These are phyloP conservation scores for Microtus pennsylvanicus DNA, from an alignment of 2,113 vertebrate genomes.

Conservation along the genomic window DNA sequence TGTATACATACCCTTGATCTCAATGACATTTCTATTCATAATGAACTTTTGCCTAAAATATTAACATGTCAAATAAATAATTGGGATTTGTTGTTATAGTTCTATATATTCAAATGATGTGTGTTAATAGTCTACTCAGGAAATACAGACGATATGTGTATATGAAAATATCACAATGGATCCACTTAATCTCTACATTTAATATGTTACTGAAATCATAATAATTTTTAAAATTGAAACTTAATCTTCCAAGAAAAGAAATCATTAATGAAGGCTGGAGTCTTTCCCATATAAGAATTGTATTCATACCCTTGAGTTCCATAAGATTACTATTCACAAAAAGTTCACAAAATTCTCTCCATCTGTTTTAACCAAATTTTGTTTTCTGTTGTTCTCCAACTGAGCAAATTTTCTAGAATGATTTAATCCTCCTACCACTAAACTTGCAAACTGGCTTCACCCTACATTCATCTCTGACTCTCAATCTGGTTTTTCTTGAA, in stretches of 20 bases:
- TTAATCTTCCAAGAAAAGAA: neutral
- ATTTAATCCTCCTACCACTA: slow-evolving; percentile 22
- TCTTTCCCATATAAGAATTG: neutral
- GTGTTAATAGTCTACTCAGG: neutral
- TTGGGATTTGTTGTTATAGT: neutral
- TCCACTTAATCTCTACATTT: neutral
- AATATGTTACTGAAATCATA: neutral
- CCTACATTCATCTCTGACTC: slow-evolving; percentile 15
- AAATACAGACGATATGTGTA: neutral
- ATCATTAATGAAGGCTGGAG: neutral
- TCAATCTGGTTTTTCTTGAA: slow-evolving; percentile 23
- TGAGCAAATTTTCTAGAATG: slow-evolving; percentile 2
- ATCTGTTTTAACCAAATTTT: neutral
- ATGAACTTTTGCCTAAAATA: neutral
- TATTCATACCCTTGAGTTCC: neutral
- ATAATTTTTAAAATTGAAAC: neutral
- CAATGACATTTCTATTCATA: neutral
- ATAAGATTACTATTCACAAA: neutral
- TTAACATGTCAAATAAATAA: neutral
- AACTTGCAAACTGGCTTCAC: slow-evolving; percentile 16
- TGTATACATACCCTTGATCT: neutral
- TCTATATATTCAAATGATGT: neutral
- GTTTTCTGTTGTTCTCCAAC: slow-evolving; percentile 32
- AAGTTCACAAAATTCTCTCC: neutral
- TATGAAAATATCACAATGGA: neutral